Base-by-base conservation (phyloP, 1,140 invertebrate species). In the Brachystomella parvula region DNA sequence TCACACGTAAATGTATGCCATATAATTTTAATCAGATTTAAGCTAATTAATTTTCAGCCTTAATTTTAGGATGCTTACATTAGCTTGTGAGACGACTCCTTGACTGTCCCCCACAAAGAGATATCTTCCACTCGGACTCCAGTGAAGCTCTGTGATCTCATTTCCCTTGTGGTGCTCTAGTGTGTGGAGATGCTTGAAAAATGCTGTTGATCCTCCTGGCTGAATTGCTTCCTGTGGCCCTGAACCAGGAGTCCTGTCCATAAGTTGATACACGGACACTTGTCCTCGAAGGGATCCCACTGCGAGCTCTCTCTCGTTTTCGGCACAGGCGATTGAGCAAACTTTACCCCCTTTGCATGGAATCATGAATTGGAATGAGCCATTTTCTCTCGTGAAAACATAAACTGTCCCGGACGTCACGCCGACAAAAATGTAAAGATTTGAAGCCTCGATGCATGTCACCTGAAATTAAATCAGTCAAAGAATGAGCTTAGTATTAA, bases 271-370 rank as follows among this genome's bases (percentile, higher is more conserved):
- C 17, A 73, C 30, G 17, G 72, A 64, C 12, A 73, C 65, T 58
- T 66, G 61, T 21, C 72, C 72, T 12, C 69, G 67, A 6, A 71
- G 35, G 1, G 68, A 68, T 21, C 57, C 72, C 31, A 73, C 56
- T 24, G 69, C 67, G 1, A 73, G 53, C 26, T 71, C 65, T 19
- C 39, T 63, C 56, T 73, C 72, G 64, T 73, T 67, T 19, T 68
- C 64, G 0, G 67, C 32, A 65, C 64, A 67, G 12, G 65, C 61
- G 28, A 73, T 66, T 26, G 12, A 39, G 57, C 69, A 73, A 24
- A 73, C 69, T 64, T 71, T 71, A 12, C 69, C 72, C 24, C 69
- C 69, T 53, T 64, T 73, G 67, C 63, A 73, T 28, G 68, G 68
- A 64, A 73, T 69, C 15, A 73, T 68, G 58, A 68, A 70, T 3